phyloP scores from a whole-genome alignment of 2,888 invertebrate genomes.

The Cyaniris semiargus region DNA sequence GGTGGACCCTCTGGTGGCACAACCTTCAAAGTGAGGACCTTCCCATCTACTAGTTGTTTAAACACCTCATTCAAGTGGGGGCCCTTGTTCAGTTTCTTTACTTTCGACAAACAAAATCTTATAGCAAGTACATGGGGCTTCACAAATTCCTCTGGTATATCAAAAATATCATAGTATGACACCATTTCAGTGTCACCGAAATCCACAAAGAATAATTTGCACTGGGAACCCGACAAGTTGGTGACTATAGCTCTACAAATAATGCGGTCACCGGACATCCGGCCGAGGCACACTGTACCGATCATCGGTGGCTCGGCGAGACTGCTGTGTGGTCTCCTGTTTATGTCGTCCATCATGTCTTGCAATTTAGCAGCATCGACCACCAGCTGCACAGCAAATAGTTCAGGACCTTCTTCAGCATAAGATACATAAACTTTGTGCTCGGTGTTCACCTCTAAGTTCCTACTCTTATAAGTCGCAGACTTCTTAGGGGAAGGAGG shows the following conservation, averaged over 20 bases:
- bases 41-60: constrained; percentile 83
- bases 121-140: constrained; percentile 87
- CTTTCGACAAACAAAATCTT: constrained; percentile 86
- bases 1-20: constrained; percentile 85
- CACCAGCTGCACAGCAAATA: constrained; percentile 87
- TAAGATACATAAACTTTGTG: constrained; percentile 87
- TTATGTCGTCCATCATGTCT: constrained; percentile 87
- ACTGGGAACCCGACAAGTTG: constrained; percentile 85
- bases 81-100: constrained; percentile 82
- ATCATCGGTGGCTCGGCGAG: constrained; percentile 85
- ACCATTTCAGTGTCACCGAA: constrained; percentile 89
- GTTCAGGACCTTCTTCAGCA: constrained; percentile 89
- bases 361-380: constrained; percentile 81
- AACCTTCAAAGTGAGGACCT: constrained; percentile 83
- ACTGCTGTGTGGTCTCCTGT: constrained; percentile 81
- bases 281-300: constrained; percentile 88
- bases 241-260: constrained; percentile 89
- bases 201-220: constrained; percentile 90
- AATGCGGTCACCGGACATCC: constrained; percentile 84
- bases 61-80: constrained; percentile 85
- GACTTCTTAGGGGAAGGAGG: constrained; percentile 66
- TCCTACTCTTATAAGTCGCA: constrained; percentile 76
- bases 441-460: constrained; percentile 70
- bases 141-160: constrained; percentile 86
- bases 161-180: constrained; percentile 85